Base-by-base conservation (phyloP, 2,113 vertebrate genomes). In the Halichoerus grypus region DNA sequence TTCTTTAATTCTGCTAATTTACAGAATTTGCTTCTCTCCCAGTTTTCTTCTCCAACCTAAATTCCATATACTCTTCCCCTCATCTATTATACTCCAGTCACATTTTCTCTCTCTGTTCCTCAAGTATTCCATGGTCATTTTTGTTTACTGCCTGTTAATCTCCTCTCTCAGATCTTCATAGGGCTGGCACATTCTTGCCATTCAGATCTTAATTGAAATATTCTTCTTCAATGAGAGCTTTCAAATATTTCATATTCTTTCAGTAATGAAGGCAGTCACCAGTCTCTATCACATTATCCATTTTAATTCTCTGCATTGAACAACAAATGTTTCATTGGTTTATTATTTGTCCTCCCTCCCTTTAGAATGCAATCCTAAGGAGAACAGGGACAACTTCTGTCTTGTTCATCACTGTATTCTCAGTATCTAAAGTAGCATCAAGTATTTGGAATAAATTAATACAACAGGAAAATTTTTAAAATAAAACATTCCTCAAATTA, bases 401-500 rank as follows among this genome's bases (percentile, higher is more conserved):
- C 33, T 91, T 92, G 6, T 84, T 93, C 72, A 61, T 36, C 79
- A 92, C 1, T 84, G 16, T n/a, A 86, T 61, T 46, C 7, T 5
- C 5, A 93, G 26, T 77, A 87, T 19, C 55, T 85, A 82, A 92
- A 92, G 42, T 80, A 91, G n/a, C 81, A 94, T 7, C 49, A 95
- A 81, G 82, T 59, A 1, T 71, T 39, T 61, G 8, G 12, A n/a
- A 65, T 79, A 69, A 81, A 88, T 79, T 88, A 84, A 96, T n/a
- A 91, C 15, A 92, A 80, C 59, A 81, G 22, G 5, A 82, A 88
- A 76, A 14, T 3, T 13, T 67, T 80, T 57, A 5, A 71, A 91
- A 57, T 65, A 77, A 87, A 97, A 76, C 24, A 36, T 59, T 94
- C n/a, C 28, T 82, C 59, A 96, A 94, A 77, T 81, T 72, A 89